Evolutionary conservation across 1,140 invertebrate species (phyloP).

Genomic region (Pachypsylla venusta): DNA sequence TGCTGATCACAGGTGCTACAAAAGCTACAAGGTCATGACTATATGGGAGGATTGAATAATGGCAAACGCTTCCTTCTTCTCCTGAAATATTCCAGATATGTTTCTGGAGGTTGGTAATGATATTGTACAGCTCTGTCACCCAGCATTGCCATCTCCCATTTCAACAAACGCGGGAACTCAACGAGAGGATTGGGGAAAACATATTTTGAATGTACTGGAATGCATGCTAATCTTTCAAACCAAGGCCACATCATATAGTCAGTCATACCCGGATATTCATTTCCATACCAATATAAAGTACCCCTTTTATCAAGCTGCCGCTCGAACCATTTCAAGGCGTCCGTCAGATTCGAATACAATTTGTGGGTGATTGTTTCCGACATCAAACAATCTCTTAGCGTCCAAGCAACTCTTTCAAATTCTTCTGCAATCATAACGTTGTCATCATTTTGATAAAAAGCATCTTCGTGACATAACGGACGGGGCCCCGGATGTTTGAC

Average conservation of each 20-base stretch:
- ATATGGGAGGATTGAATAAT: not conserved
- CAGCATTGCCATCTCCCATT: not conserved
- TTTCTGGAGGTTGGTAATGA: not conserved
- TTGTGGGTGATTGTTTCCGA: not conserved
- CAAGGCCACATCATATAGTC: constrained; percentile 8
- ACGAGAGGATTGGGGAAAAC: not conserved
- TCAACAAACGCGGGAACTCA: not conserved
- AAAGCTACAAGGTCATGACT: too few relatives aligned
- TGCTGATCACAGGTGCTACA: too few relatives aligned
- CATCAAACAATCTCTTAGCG: not conserved
- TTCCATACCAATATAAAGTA: not conserved
- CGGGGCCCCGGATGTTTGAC: not conserved
- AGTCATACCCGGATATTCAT: constrained; percentile 3
- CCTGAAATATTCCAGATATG: constrained; percentile 1
- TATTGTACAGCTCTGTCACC: not conserved
- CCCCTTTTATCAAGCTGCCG: not conserved
- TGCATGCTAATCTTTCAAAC: not conserved
- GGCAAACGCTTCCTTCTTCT: not conserved
- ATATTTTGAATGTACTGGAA: not conserved
- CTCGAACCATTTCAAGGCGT: not conserved
- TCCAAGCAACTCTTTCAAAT: not conserved
- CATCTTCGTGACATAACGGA: not conserved
- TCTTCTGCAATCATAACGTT: not conserved
- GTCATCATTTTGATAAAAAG: constrained; percentile 5
- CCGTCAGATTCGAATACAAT: not conserved